Percentiles rank a stretch among this genome's conserved stretches.
Evolutionary conservation across 1,140 invertebrate genomes (phyloP).

Genomic region (Tetragnatha versicolor): DNA sequence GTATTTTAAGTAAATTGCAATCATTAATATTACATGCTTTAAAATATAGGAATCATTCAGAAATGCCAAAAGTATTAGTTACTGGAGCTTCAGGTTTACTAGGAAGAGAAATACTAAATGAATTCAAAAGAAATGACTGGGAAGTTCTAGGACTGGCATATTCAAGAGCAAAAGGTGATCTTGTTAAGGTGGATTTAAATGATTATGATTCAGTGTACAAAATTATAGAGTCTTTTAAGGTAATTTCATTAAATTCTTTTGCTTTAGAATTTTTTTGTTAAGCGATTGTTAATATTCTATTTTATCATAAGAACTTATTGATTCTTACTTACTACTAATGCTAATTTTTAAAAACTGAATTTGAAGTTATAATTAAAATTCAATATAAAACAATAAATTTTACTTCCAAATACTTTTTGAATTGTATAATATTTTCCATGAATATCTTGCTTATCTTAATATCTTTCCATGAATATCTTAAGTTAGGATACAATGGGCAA

Average conservation of each 20-base stretch:
- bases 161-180: conserved; percentile 60
- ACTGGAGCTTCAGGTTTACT: conserved; percentile 69
- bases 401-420: no score
- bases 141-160: conserved; percentile 65
- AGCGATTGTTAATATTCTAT: neutral
- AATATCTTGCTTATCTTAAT: no score
- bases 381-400: no score
- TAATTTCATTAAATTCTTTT: neutral
- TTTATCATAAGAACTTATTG: neutral
- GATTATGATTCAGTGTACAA: conserved; percentile 60
- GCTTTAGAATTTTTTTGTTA: neutral
- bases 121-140: conserved; percentile 63
- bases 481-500: no score
- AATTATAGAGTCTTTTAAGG: conserved; percentile 60
- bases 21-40: no score
- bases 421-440: no score
- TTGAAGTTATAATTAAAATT: no score
- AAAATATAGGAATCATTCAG: no score
- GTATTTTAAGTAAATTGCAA: no score
- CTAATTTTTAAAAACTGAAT: neutral
- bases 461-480: no score
- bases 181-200: conserved; percentile 65
- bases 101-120: conserved; percentile 64
- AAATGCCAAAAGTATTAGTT: conserved; percentile 64
- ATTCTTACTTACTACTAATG: neutral